phyloP scores from a whole-genome alignment of 2,797 vertebrate genomes.

The Lacerta bilineata region DNA sequence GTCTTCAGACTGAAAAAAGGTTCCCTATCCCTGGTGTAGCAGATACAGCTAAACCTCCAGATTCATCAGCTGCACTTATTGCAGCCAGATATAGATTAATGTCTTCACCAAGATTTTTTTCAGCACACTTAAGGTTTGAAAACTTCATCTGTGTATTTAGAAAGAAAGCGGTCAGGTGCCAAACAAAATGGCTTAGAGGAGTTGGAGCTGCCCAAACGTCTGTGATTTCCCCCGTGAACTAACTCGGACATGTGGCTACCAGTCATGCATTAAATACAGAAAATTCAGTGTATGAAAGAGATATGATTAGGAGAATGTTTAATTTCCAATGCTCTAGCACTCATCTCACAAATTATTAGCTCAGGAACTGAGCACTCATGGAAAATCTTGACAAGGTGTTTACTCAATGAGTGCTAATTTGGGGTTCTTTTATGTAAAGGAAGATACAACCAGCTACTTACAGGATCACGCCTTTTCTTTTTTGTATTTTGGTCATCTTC shows the following conservation, averaged over 20 bases:
- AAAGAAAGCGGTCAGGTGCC: not conserved
- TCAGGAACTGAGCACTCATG: not conserved
- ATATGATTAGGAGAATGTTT: not conserved
- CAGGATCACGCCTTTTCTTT: conserved; percentile 74
- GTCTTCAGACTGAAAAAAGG: not conserved
- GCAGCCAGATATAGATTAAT: not conserved
- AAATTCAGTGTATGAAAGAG: not conserved
- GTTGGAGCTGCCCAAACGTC: not conserved
- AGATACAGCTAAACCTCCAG: not conserved
- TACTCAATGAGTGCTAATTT: not conserved
- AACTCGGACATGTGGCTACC: not conserved
- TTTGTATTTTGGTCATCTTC: conserved; percentile 77
- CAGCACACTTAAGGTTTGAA: not conserved
- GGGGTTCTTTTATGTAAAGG: not conserved
- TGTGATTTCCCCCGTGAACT: too few species aligned
- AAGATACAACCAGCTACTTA: conserved; percentile 70
- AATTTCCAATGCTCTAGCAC: not conserved
- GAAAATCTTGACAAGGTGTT: not conserved
- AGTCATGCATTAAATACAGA: not conserved
- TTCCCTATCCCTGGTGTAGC: too few species aligned
- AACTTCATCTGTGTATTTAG: not conserved
- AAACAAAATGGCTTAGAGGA: not conserved
- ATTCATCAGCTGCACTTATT: not conserved
- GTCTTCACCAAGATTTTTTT: not conserved
- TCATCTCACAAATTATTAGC: not conserved